Percentiles rank a stretch among this genome's conserved stretches.
Evolutionary conservation across 2,888 invertebrate genomes (phyloP).

Genomic region (Caenorhabditis imperialis): DNA sequence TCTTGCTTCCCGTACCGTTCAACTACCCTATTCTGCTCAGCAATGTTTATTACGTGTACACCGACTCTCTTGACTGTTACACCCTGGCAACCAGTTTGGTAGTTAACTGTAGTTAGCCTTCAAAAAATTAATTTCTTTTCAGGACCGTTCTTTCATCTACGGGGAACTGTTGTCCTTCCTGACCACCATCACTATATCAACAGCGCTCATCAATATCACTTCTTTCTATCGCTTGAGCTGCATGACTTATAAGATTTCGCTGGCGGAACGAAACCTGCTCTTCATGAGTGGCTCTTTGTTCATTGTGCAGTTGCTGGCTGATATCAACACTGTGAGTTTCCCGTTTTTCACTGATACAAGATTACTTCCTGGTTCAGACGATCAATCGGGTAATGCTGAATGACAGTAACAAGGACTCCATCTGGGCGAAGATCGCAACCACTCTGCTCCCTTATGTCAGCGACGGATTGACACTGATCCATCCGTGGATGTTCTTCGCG

Average conservation of each 20-base stretch:
- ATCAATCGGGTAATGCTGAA: slow-evolving; percentile 31
- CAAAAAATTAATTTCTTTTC: not conserved
- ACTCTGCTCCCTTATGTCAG: slow-evolving; percentile 37
- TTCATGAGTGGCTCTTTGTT: slow-evolving; percentile 36
- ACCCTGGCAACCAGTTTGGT: slow-evolving; percentile 12
- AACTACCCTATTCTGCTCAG: slow-evolving; percentile 12
- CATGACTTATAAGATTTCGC: slow-evolving; percentile 23
- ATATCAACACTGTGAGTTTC: slow-evolving; percentile 28
- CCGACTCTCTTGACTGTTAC: slow-evolving; percentile 33
- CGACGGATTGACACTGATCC: slow-evolving; percentile 40
- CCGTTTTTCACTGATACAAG: not conserved
- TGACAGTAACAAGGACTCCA: slow-evolving; percentile 23
- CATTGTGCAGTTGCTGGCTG: slow-evolving; percentile 32
- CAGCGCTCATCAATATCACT: slow-evolving; percentile 25
- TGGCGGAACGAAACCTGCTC: slow-evolving; percentile 34
- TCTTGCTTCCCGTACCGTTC: slow-evolving; percentile 19
- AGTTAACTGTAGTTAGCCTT: no score
- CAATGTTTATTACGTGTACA: slow-evolving; percentile 27
- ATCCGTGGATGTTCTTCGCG: slow-evolving; percentile 30
- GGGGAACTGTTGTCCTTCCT: slow-evolving; percentile 12
- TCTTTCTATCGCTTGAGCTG: slow-evolving; percentile 26
- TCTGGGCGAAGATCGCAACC: slow-evolving; percentile 23
- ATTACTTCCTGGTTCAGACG: slow-evolving; percentile 8
- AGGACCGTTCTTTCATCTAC: slow-evolving; percentile 19
- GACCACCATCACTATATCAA: slow-evolving; percentile 3